Evolutionary conservation across 1,140 invertebrate genomes (phyloP), one percentile per base, ranked within the genome.

Genomic region (Hyphantria cunea): DNA sequence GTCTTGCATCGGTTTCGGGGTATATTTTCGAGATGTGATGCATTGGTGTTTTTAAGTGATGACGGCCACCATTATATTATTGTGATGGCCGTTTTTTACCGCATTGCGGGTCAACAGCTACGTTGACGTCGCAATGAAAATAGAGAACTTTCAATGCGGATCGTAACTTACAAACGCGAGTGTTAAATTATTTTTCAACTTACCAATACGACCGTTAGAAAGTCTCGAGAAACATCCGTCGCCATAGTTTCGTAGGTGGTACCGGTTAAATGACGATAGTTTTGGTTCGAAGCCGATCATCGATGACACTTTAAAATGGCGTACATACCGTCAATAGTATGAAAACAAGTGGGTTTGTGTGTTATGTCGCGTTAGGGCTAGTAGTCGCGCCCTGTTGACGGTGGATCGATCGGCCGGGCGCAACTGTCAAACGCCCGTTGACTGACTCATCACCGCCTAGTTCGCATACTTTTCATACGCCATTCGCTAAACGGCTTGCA

Each of bases 21-120:
- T 74, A 79, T 91, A 91, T 91, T 91, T 91, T 68, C 74, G 75
- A 67, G 72, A 75, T 84, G 64, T 77, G 74, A 78, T 88, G 86
- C 72, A 86, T 89, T 79, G 80, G 86, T 91, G 90, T 90, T 88
- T 89, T 86, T 85, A 39, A 87, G 88, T 91, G 84, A 86, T 88
- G 86, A 90, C 86, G 90, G 85, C 84, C 84, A 86, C 90, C 88
- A 90, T 90, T 90, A 87, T 82, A 91, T 90, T 91, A 91, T 89
- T 90, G 82, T 89, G 86, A 87, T 85, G 84, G 86, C 87, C 86
- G 83, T 84, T 86, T 90, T 90, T 89, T 90, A 85, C 89, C 88
- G 90, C 90, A 91, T 79, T 91, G 90, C 90, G 86, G 89, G 84
- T 81, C 72, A 64, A 50, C 70, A 54, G 72, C 74, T 70, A 78